Conservation (phyloP, 1,140 invertebrate species). For the Cecropterus lyciades region DNA sequence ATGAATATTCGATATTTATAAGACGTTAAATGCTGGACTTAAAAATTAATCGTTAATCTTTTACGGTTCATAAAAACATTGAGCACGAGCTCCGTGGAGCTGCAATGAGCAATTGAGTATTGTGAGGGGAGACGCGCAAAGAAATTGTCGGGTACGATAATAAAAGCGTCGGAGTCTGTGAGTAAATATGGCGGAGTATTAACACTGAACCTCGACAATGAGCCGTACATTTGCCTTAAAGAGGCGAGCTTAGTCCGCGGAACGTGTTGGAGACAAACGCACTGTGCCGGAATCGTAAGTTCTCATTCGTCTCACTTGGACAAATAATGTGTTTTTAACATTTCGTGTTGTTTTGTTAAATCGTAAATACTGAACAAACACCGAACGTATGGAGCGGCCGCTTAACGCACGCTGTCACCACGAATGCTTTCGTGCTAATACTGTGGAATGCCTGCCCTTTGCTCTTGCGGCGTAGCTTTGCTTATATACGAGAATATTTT, state of each 20-base stretch:
- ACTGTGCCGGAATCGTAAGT: constrained; percentile 71
- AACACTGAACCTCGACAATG: constrained; percentile 77
- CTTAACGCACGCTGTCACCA: constrained; percentile 57
- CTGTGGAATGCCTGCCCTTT: constrained; percentile 68
- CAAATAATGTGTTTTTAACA: constrained; percentile 84
- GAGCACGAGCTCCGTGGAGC: constrained; percentile 45
- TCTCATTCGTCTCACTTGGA: constrained; percentile 80
- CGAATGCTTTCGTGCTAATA: constrained; percentile 65
- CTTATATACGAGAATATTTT: neutral
- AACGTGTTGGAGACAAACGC: constrained; percentile 80
- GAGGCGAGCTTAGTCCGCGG: constrained; percentile 60
- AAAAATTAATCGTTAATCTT: constrained; percentile 61
- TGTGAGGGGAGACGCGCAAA: constrained; percentile 53
- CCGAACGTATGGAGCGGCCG: constrained; percentile 55
- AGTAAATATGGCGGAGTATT: constrained; percentile 70
- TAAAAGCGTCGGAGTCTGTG: constrained; percentile 65
- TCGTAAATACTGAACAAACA: constrained; percentile 83
- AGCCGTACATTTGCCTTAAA: constrained; percentile 72
- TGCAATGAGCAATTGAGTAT: constrained; percentile 36
- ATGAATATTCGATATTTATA: constrained; percentile 14
- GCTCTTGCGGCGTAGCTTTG: constrained; percentile 38
- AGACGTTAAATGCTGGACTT: constrained; percentile 44
- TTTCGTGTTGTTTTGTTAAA: constrained; percentile 84
- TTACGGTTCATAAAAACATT: constrained; percentile 68
- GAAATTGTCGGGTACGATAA: constrained; percentile 61